These are phyloP conservation scores for Amazona guildingii DNA, from an alignment of 2,113 vertebrate genomes.

Conservation along the genomic window DNA sequence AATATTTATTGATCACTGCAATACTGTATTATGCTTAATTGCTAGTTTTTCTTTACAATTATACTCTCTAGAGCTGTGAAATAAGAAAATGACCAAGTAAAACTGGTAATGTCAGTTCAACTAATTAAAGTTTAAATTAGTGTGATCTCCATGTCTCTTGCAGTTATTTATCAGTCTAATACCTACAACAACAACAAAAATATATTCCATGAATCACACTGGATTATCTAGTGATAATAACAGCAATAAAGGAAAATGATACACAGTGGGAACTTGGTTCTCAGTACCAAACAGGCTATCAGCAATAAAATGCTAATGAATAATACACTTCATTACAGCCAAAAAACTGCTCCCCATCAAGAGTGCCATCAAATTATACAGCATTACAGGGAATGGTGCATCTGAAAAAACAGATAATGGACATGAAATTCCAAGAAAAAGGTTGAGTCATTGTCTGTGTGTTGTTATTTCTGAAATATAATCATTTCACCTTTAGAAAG, in stretches of 20 bases:
- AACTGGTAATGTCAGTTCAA: slow-evolving; percentile 1
- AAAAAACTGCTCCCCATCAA: neutral
- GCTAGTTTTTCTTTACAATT: neutral
- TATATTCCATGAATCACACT: slow-evolving; percentile 35
- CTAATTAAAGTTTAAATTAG: slow-evolving; percentile 57
- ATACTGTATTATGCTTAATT: neutral
- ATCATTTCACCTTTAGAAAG: neutral
- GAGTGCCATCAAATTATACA: slow-evolving; percentile 6
- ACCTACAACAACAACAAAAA: slow-evolving; percentile 46
- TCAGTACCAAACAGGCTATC: slow-evolving; percentile 1
- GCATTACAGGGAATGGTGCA: neutral
- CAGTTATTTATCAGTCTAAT: slow-evolving; percentile 23
- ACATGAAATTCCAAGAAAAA: slow-evolving; percentile 7
- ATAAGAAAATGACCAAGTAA: neutral
- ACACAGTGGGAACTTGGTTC: neutral
- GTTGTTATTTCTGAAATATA: neutral
- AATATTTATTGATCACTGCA: neutral
- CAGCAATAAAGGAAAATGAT: slow-evolving; percentile 40
- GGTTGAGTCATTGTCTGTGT: neutral
- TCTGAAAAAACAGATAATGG: neutral
- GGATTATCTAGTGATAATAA: slow-evolving; percentile 51
- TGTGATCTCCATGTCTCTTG: neutral
- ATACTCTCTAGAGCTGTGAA: neutral
- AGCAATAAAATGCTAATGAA: slow-evolving; percentile 37
- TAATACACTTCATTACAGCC: slow-evolving; percentile 51